Base-by-base conservation (phyloP, 2,113 vertebrate species). In the Poeciliopsis occidentalis region DNA sequence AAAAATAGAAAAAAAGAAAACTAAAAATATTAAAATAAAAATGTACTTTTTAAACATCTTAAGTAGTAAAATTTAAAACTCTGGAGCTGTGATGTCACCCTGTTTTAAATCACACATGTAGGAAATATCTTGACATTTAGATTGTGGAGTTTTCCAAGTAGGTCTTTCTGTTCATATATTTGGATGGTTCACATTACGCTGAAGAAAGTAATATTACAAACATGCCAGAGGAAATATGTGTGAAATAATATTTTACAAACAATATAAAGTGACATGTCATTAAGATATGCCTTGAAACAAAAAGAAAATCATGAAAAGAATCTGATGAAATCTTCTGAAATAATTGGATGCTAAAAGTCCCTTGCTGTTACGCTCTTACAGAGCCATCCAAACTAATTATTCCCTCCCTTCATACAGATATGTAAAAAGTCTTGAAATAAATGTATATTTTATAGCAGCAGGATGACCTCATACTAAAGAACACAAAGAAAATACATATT, bases 301-400 rank as follows among this genome's bases (percentile, higher is more conserved):
- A 41, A 66, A 22, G 8, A 64, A 17, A 5, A 15, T 15, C 11
- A 68, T 22, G 27, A 68, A 30, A 30, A 68, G 8, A 12, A 22
- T 31, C 41, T 68, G 27, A 68, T 68, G 41, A 68, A 68, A 30
- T 8, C 26, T 47, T 51, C 22, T 30, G 27, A 47, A 68, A 51
- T 8, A 47, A 22, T 39, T 12, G 17, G 8, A n/a, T 57, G 51
- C 19, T 11, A 10, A 24, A 22, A 54, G 22, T 15, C 47, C 47
- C 22, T 22, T 24, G 47, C 17, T 44, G 47, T 8, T 24, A 54
- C 7, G 47, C 7, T 54, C 19, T 22, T 8, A 54, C 17, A 54
- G 2, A 7, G 8, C 19, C 47, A 22, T 54, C 22, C 5, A 54
- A 54, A 24, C 47, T 22, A 7, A 54, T 34, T 22, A 17, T 6